Conservation (phyloP, 2,797 vertebrate genomes). For the Cossypha polioptera region DNA sequence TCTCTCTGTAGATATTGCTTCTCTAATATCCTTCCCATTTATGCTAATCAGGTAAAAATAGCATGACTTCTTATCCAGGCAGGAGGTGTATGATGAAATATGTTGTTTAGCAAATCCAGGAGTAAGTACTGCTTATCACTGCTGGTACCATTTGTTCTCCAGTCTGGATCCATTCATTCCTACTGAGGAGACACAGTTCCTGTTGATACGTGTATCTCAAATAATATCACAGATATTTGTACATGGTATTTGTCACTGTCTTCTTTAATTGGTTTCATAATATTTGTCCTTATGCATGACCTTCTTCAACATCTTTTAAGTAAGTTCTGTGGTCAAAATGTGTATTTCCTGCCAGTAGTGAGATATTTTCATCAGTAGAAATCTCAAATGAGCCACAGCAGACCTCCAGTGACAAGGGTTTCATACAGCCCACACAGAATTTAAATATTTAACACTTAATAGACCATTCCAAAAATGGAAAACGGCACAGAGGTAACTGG, state of each 20-base stretch:
- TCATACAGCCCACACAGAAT: not conserved
- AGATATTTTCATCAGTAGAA: not conserved
- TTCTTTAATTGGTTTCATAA: not conserved
- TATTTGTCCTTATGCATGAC: not conserved
- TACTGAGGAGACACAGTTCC: not conserved
- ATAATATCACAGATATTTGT: conserved; percentile 8
- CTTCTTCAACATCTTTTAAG: not conserved
- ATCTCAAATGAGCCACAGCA: not conserved
- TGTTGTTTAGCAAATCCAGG: not conserved
- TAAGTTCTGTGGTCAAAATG: not conserved
- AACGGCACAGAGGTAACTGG: not conserved
- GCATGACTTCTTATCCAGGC: not conserved
- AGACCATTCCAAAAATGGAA: not conserved
- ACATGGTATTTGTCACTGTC: conserved; percentile 22
- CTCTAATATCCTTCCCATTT: not conserved
- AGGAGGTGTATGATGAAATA: conserved; percentile 16
- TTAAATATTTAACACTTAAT: not conserved
- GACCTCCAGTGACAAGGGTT: not conserved
- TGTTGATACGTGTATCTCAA: not conserved
- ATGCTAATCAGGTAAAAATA: conserved; percentile 24
- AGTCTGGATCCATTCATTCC: not conserved
- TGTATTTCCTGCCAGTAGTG: not conserved
- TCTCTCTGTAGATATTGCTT: not conserved
- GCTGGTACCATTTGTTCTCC: not conserved
- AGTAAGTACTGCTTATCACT: not conserved